Conservation (phyloP, 2,888 invertebrate species). For the Drosophila meridiana region DNA sequence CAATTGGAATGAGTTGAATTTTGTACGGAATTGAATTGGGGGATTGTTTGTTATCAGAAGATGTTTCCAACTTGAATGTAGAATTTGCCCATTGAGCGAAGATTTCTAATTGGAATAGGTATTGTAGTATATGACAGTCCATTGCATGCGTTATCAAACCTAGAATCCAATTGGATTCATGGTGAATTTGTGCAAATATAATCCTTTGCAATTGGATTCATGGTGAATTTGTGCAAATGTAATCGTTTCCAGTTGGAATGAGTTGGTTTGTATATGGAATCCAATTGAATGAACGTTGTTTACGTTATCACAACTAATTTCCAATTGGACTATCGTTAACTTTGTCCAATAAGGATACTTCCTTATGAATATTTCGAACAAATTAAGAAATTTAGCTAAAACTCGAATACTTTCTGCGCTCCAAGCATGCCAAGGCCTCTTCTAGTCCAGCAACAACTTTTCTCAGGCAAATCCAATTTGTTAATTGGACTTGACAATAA, state of each 20-base stretch:
- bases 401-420: neutral
- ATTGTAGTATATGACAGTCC: no score
- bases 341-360: neutral
- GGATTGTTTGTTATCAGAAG: no score
- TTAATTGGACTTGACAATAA: conserved; percentile 13
- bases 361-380: neutral
- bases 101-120: no score
- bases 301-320: neutral
- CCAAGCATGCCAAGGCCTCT: neutral
- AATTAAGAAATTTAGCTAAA: neutral
- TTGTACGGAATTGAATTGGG: no score
- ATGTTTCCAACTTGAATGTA: no score
- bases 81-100: no score
- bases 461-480: neutral
- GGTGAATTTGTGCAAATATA: no score
- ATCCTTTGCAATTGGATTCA: no score
- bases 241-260: no score
- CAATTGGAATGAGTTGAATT: neutral
- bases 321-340: neutral
- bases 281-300: neutral
- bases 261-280: neutral
- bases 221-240: no score
- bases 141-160: no score
- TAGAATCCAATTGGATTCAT: no score
- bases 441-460: neutral